A percentile compares a stretch with the other conserved stretches of the same genome.
Evolutionary conservation across 2,888 invertebrate species (phyloP).

Genomic region (Trypoxylon attenuatum): DNA sequence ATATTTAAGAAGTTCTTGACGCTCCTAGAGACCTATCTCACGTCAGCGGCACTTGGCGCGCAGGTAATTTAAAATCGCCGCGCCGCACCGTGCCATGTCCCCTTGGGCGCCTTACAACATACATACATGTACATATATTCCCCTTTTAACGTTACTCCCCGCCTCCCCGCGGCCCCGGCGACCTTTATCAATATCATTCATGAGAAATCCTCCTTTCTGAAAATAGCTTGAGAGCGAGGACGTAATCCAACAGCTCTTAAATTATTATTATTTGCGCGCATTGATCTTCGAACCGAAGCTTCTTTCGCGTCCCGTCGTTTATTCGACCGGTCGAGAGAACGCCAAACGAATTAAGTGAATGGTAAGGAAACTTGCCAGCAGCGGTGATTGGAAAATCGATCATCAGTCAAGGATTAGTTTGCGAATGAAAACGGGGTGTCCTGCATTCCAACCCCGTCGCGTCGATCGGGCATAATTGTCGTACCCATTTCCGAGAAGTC

Average conservation of each 20-base stretch:
- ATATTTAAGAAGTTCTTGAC: slow-evolving; percentile 43
- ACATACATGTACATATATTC: too few species aligned
- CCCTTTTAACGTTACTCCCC: slow-evolving; percentile 19
- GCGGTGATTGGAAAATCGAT: background rate
- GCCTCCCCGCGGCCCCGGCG: too few species aligned
- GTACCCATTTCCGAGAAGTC: slow-evolving; percentile 5
- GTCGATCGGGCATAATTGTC: slow-evolving; percentile 7
- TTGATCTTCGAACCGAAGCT: too few species aligned
- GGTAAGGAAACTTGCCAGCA: background rate
- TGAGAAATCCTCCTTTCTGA: too few species aligned
- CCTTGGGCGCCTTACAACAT: too few species aligned
- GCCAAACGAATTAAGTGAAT: background rate
- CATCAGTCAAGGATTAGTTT: background rate
- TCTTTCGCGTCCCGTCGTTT: background rate
- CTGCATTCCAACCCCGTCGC: background rate
- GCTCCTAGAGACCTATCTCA: slow-evolving; percentile 27
- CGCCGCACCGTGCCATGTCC: too few species aligned
- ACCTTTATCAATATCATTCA: slow-evolving; percentile 33
- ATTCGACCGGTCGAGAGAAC: background rate
- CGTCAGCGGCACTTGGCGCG: slow-evolving; percentile 21
- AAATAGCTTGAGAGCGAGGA: too few species aligned
- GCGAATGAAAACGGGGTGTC: background rate
- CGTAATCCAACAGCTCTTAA: too few species aligned
- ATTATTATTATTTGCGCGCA: too few species aligned
- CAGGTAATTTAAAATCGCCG: slow-evolving; percentile 23